A percentile compares a stretch with the other conserved stretches of the same genome.
Evolutionary conservation across 2,888 invertebrate genomes (phyloP).

Genomic region (Malachius bipustulatus): DNA sequence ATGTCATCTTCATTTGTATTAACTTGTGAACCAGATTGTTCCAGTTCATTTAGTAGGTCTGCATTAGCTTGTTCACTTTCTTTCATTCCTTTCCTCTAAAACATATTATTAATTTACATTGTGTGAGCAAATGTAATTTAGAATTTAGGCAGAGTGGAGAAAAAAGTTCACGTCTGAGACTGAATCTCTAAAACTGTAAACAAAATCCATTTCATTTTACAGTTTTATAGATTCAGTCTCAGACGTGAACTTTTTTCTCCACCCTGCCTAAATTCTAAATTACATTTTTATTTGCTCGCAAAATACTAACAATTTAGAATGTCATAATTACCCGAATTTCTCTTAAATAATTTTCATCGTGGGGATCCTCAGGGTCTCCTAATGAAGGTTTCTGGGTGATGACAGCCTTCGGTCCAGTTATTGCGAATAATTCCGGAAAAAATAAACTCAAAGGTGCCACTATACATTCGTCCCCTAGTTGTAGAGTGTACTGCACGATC

Average conservation of each 20-base stretch:
- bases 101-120: too few relatives aligned
- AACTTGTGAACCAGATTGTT: conserved; percentile 36
- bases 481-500: conserved; percentile 60
- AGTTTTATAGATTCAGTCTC: too few relatives aligned
- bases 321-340: conserved; percentile 68
- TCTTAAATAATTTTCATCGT: conserved; percentile 81
- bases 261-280: too few relatives aligned
- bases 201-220: too few relatives aligned
- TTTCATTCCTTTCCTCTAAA: conserved; percentile 46
- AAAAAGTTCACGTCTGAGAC: too few relatives aligned
- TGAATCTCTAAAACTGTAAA: too few relatives aligned
- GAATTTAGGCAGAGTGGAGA: too few relatives aligned
- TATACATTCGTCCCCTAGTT: conserved; percentile 84
- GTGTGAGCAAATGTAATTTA: too few relatives aligned
- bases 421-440: conserved; percentile 75
- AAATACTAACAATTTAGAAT: not conserved
- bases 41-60: conserved; percentile 39
- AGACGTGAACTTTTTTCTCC: too few relatives aligned
- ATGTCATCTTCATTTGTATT: conserved; percentile 56
- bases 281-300: too few relatives aligned
- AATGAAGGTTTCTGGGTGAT: conserved; percentile 57
- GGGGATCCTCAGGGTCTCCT: conserved; percentile 85
- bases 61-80: conserved; percentile 43
- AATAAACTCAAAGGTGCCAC: conserved; percentile 83
- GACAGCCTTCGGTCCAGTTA: conserved; percentile 65